A percentile compares a stretch with the other conserved stretches of the same genome.
Conservation (phyloP, 2,797 vertebrate genomes). For the Lindbergichthys nudifrons region DNA sequence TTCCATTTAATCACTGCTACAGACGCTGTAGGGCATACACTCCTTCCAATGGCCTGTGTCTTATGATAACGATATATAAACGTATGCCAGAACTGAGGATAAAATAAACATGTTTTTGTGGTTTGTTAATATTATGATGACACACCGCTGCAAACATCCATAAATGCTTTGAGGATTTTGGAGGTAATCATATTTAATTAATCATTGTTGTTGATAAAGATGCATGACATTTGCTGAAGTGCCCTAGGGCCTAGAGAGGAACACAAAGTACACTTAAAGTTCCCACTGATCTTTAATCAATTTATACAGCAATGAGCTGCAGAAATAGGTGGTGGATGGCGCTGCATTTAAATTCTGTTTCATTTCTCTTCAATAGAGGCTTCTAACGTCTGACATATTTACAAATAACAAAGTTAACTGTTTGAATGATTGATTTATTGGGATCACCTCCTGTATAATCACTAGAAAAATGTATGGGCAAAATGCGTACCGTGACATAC, state of each 20-base stretch:
- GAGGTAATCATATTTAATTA: constrained; percentile 60
- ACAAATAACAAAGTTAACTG: constrained; percentile 65
- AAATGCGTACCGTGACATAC: constrained; percentile 40
- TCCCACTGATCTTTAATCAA: constrained; percentile 76
- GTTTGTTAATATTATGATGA: constrained; percentile 67
- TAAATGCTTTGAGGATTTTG: constrained; percentile 67
- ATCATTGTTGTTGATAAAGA: constrained; percentile 71
- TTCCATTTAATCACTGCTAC: constrained; percentile 47
- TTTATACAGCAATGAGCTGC: constrained; percentile 67
- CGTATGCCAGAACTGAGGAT: constrained; percentile 63
- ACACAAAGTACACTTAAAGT: constrained; percentile 51
- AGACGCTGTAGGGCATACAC: constrained; percentile 56
- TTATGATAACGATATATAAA: constrained; percentile 45
- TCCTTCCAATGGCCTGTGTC: constrained; percentile 47
- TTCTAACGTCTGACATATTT: constrained; percentile 71
- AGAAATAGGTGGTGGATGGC: constrained; percentile 54
- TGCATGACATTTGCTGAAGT: constrained; percentile 74
- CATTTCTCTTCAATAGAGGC: constrained; percentile 70
- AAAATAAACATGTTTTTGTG: constrained; percentile 60
- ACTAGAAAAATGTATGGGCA: constrained; percentile 45
- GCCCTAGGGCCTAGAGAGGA: constrained; percentile 57
- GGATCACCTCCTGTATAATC: constrained; percentile 41
- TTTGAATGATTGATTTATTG: constrained; percentile 62
- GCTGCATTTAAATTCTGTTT: constrained; percentile 72
- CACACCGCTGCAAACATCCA: constrained; percentile 72